phyloP scores from a whole-genome alignment of 2,113 vertebrate genomes.

The Probosciger aterrimus region DNA sequence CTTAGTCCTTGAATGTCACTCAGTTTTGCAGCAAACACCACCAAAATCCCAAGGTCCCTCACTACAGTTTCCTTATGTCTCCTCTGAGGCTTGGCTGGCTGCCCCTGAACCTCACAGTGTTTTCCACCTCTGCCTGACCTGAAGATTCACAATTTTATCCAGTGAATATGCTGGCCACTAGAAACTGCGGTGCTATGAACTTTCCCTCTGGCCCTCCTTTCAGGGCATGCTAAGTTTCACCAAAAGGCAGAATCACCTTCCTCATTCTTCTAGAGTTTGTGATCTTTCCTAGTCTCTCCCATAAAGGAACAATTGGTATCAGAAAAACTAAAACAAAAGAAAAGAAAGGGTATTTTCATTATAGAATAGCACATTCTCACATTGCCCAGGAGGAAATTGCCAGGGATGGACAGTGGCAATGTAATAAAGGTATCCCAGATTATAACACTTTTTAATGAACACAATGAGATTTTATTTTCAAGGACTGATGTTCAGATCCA shows the following conservation, averaged over 20 bases:
- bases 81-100: background rate
- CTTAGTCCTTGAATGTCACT: accelerated
- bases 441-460: background rate
- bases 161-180: background rate
- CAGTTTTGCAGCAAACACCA: background rate
- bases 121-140: background rate
- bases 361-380: background rate
- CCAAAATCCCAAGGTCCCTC: background rate
- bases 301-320: background rate
- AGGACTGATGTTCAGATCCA: background rate
- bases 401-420: background rate
- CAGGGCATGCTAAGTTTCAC: background rate
- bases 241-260: background rate
- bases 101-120: background rate
- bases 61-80: background rate
- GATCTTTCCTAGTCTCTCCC: background rate
- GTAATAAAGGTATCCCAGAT: background rate
- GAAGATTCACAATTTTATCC: background rate
- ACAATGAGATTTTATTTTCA: background rate
- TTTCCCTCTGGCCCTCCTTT: background rate
- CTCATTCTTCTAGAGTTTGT: background rate
- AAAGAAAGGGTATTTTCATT: background rate
- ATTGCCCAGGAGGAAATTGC: background rate
- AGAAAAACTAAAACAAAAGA: background rate
- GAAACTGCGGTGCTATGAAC: background rate